phyloP scores from a whole-genome alignment of 2,113 vertebrate species.

The Apistogramma diplotaenia region DNA sequence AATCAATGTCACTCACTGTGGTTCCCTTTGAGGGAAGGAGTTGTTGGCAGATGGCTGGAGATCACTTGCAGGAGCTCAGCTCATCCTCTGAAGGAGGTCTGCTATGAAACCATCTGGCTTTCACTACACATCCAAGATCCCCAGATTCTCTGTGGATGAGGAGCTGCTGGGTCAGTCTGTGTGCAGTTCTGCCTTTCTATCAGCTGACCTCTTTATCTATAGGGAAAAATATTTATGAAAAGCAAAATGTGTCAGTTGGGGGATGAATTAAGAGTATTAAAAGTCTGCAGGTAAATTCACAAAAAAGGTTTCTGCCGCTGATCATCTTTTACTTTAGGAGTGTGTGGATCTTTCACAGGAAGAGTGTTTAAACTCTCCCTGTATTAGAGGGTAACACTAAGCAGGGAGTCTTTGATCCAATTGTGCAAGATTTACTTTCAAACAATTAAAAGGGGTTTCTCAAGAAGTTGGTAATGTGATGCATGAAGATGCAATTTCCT shows the following conservation, averaged over 20 bases:
- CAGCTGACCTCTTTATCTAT: neutral
- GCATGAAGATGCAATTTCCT: neutral
- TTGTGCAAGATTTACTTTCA: neutral
- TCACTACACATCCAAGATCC: neutral
- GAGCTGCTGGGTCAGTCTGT: neutral
- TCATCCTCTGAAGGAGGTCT: neutral
- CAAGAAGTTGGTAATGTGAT: fast-evolving
- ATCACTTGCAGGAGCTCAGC: neutral
- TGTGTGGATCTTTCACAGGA: neutral
- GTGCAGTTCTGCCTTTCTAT: neutral
- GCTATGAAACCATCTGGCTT: slow-evolving; percentile 54
- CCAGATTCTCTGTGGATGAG: neutral
- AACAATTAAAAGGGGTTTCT: neutral
- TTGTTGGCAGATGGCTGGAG: slow-evolving; percentile 38
- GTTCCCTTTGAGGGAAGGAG: neutral
- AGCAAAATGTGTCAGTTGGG: neutral
- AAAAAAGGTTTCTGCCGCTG: neutral
- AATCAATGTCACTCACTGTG: slow-evolving; percentile 3
- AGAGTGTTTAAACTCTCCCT: neutral
- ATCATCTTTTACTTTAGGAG: neutral
- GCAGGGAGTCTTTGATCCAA: neutral
- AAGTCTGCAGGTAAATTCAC: neutral
- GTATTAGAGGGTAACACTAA: neutral
- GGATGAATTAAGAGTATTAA: neutral
- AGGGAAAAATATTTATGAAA: neutral